Evolutionary conservation across 2,113 vertebrate species (phyloP).

Genomic region (Microtus montanus): DNA sequence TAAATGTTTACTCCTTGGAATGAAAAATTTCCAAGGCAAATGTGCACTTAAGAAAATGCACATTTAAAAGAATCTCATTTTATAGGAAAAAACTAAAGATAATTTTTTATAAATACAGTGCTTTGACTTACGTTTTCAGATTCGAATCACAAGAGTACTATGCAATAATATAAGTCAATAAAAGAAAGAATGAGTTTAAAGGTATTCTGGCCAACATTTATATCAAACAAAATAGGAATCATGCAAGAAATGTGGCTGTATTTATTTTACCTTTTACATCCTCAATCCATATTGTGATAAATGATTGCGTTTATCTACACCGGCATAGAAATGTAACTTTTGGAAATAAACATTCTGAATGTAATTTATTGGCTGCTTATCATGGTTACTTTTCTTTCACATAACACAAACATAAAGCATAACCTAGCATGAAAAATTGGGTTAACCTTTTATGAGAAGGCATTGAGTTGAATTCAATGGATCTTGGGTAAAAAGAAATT

Average conservation of each 20-base stretch:
- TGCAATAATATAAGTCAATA: conserved; percentile 57
- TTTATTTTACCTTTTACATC: conserved; percentile 72
- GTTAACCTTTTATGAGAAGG: conserved; percentile 82
- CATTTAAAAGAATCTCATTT: neutral
- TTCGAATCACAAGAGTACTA: conserved; percentile 50
- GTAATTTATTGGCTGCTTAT: conserved; percentile 82
- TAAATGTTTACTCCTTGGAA: neutral
- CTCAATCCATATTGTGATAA: conserved; percentile 78
- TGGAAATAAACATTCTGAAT: conserved; percentile 81
- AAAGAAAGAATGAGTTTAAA: conserved; percentile 54
- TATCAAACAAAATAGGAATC: conserved; percentile 46
- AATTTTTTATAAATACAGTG: neutral
- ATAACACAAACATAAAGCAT: conserved; percentile 75
- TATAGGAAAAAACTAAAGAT: conserved; percentile 36
- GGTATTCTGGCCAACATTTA: neutral
- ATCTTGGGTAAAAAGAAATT: conserved; percentile 78
- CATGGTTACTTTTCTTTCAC: conserved; percentile 78
- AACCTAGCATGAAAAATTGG: conserved; percentile 76
- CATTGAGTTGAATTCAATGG: conserved; percentile 77
- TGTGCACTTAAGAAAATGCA: neutral
- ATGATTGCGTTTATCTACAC: conserved; percentile 78
- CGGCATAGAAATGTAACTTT: conserved; percentile 77
- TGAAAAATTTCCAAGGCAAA: neutral
- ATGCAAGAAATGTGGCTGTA: conserved; percentile 42
- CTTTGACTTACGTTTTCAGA: neutral